Percentiles rank a stretch among this genome's conserved stretches.
Evolutionary conservation across 2,888 invertebrate species (phyloP).

Genomic region (Doris montereyensis): DNA sequence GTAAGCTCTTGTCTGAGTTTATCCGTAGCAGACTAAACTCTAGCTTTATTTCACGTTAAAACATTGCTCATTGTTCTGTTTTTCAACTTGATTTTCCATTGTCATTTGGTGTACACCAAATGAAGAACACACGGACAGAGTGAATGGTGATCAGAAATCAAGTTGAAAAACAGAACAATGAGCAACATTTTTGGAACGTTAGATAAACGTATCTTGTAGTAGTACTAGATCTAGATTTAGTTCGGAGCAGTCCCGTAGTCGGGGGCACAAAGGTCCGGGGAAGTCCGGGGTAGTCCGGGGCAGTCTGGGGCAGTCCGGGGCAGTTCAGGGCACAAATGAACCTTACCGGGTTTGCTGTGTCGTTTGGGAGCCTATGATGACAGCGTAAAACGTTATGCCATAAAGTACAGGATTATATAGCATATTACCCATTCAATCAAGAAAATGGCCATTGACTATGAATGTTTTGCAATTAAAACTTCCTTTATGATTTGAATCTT

Average conservation of each 20-base stretch:
- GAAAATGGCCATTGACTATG: too few species aligned
- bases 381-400: too few species aligned
- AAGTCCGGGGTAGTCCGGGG: too few species aligned
- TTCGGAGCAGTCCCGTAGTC: too few species aligned
- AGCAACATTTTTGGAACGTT: not conserved
- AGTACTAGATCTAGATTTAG: too few species aligned
- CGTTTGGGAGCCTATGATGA: not conserved
- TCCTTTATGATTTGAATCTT: too few species aligned
- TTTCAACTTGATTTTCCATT: not conserved
- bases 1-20: not conserved
- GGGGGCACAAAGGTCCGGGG: too few species aligned
- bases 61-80: not conserved
- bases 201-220: too few species aligned
- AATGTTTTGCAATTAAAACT: too few species aligned
- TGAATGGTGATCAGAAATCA: not conserved
- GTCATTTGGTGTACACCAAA: not conserved
- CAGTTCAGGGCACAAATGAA: not conserved
- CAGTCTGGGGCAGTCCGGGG: not conserved
- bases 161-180: not conserved
- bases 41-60: not conserved
- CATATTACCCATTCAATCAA: too few species aligned
- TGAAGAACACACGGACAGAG: not conserved
- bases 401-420: too few species aligned
- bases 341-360: not conserved
- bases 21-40: not conserved